Percentiles rank a stretch among this genome's conserved stretches.
These are phyloP conservation scores for Amphimedon queenslandica DNA, from an alignment of 37 sponge, comb jelly and placozoan species.

Conservation along the genomic window DNA sequence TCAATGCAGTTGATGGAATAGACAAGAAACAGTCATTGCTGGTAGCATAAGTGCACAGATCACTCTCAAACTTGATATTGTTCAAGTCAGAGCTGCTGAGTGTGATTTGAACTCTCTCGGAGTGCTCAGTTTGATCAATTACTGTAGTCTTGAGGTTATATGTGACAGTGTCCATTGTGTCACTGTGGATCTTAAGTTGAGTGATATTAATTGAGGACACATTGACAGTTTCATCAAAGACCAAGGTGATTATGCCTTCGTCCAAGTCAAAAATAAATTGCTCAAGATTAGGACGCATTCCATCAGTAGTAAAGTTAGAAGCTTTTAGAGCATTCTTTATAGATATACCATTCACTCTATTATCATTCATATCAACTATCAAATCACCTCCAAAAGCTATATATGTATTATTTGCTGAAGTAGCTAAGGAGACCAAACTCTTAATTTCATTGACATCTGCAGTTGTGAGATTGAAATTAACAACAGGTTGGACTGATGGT, in stretches of 20 bases:
- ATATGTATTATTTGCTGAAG: conserved; percentile 46
- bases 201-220: conserved; percentile 47
- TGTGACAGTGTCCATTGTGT: background rate
- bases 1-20: conserved; percentile 34
- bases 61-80: conserved; percentile 48
- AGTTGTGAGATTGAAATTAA: conserved; percentile 36
- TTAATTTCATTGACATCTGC: conserved; percentile 64
- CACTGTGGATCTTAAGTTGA: conserved; percentile 45
- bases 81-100: conserved; percentile 70
- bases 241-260: conserved; percentile 38
- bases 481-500: conserved; percentile 16
- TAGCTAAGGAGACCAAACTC: conserved; percentile 40
- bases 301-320: conserved; percentile 31
- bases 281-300: conserved; percentile 30
- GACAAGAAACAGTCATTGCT: conserved; percentile 58
- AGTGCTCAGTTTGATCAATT: conserved; percentile 19
- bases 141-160: conserved; percentile 38
- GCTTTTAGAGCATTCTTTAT: conserved; percentile 33
- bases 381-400: conserved; percentile 66
- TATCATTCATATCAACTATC: conserved; percentile 76
- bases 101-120: conserved; percentile 22
- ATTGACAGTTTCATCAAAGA: conserved; percentile 75
- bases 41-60: conserved; percentile 39
- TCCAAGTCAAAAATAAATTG: conserved; percentile 54
- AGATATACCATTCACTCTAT: conserved; percentile 51